A percentile compares a stretch with the other conserved stretches of the same genome.
phyloP scores from a whole-genome alignment of 1,140 invertebrate species.

The Chelonus insularis region DNA sequence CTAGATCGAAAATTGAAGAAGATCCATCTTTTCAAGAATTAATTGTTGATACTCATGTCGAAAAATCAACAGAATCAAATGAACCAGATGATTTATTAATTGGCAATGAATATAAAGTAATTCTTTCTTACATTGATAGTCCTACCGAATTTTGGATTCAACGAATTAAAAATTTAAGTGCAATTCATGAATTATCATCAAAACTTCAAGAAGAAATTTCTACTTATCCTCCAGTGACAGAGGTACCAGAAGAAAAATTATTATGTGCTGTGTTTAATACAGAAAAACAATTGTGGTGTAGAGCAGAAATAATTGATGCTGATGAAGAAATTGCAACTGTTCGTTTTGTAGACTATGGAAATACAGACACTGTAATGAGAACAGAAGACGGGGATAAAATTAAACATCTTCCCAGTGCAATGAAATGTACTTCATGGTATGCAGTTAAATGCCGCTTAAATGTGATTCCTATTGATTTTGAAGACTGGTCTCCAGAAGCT shows the following conservation, averaged over 20 bases:
- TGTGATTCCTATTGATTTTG: constrained; percentile 64
- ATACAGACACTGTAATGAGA: constrained; percentile 66
- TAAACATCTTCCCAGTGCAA: constrained; percentile 63
- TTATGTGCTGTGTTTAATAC: constrained; percentile 74
- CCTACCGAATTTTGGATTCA: constrained; percentile 52
- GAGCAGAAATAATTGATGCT: constrained; percentile 76
- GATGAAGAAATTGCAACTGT: constrained; percentile 73
- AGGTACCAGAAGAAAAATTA: constrained; percentile 63
- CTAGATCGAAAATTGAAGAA: constrained; percentile 44
- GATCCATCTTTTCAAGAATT: constrained; percentile 8
- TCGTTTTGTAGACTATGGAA: constrained; percentile 83
- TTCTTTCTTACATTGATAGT: constrained; percentile 43
- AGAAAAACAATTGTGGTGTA: constrained; percentile 76
- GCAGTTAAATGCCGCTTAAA: constrained; percentile 69
- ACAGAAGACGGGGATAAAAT: constrained; percentile 61
- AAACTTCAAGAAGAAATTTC: constrained; percentile 63
- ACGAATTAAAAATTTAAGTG: constrained; percentile 27
- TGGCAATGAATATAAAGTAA: constrained; percentile 38
- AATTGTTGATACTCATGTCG: constrained; percentile 12
- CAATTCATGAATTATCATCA: constrained; percentile 50
- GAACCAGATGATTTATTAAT: constrained; percentile 31
- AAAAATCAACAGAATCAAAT: neutral
- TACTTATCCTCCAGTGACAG: constrained; percentile 58
- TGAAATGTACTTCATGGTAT: constrained; percentile 60
- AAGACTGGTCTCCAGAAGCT: constrained; percentile 69